phyloP scores from a whole-genome alignment of 2,113 vertebrate species.

The Pangasianodon gigas region DNA sequence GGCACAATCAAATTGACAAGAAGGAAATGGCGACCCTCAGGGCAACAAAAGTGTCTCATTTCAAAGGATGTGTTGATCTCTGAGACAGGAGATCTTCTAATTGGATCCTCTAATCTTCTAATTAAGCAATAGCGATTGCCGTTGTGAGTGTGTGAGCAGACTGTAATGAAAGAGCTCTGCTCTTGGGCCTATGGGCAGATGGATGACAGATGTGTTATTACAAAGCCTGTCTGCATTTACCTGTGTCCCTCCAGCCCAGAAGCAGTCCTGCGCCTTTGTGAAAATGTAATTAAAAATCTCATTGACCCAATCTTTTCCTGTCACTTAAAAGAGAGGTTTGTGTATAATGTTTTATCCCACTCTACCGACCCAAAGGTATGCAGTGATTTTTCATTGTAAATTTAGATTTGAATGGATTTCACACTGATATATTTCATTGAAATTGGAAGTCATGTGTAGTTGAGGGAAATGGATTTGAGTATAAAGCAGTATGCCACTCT shows the following conservation, averaged over 20 bases:
- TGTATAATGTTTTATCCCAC: slow-evolving; percentile 43
- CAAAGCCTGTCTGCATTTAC: slow-evolving; percentile 63
- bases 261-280: slow-evolving; percentile 61
- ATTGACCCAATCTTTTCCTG: slow-evolving; percentile 70
- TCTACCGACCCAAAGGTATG: slow-evolving; percentile 39
- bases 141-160: slow-evolving; percentile 61
- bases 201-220: slow-evolving; percentile 65
- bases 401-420: slow-evolving; percentile 33
- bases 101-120: slow-evolving; percentile 79
- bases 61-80: slow-evolving; percentile 68
- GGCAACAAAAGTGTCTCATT: slow-evolving; percentile 64
- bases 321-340: slow-evolving; percentile 63
- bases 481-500: slow-evolving; percentile 29
- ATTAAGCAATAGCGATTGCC: slow-evolving; percentile 73
- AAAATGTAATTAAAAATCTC: slow-evolving; percentile 74
- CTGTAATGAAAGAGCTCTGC: slow-evolving; percentile 58
- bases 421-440: slow-evolving; percentile 27
- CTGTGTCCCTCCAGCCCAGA: slow-evolving; percentile 64
- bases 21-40: slow-evolving; percentile 50
- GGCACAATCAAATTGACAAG: slow-evolving; percentile 52
- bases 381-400: neutral
- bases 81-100: slow-evolving; percentile 76
- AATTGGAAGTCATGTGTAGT: slow-evolving; percentile 24
- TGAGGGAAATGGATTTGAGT: slow-evolving; percentile 18
- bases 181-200: slow-evolving; percentile 56